Evolutionary conservation across 2,113 vertebrate genomes (phyloP), one percentile per base, ranked within the genome.

Genomic region (Leuciscus idus): DNA sequence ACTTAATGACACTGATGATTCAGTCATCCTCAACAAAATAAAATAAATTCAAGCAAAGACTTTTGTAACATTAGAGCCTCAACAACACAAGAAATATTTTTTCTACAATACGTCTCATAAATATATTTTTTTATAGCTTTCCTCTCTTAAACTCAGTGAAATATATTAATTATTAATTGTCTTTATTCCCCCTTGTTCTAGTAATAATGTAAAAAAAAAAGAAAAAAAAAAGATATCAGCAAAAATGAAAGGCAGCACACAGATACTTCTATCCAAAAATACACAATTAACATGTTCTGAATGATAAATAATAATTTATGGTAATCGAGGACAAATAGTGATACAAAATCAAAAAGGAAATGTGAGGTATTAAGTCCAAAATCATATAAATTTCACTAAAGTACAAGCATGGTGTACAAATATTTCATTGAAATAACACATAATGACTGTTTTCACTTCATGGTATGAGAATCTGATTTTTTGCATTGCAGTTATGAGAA

Each of bases 1-100:
- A 89, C 78, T 88, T 75, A 19, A 90, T 90, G 64, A 59, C 48
- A 93, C 89, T 91, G 87, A 92, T 87, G 90, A 90, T 81, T 90
- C 88, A 87, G 87, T 88, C 89, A 88, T 90, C 92, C 92, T 92
- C 92, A 93, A 92, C 93, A 88, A 93, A 88, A 82, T 57, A 84
- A 86, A 86, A 61, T 75, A 36, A 76, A 46, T 62, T 62, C 59
- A 62, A 26, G 59, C 59, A 62, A n/a, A 62, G 74, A 43, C 43
- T 43, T 43, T 90, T 92, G 92, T 80, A 92, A 93, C 89, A 92
- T 89, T 87, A 92, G 90, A 89, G 88, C 87, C 89, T 93, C 88
- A 74, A 93, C 91, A 92, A 84, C 93, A 93, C 92, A 95, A 92
- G 93, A 94, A 95, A 95, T 94, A 93, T 92, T 92, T 90, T 90